Base-by-base conservation (phyloP, 2,888 invertebrate species). In the Thereva unica region DNA sequence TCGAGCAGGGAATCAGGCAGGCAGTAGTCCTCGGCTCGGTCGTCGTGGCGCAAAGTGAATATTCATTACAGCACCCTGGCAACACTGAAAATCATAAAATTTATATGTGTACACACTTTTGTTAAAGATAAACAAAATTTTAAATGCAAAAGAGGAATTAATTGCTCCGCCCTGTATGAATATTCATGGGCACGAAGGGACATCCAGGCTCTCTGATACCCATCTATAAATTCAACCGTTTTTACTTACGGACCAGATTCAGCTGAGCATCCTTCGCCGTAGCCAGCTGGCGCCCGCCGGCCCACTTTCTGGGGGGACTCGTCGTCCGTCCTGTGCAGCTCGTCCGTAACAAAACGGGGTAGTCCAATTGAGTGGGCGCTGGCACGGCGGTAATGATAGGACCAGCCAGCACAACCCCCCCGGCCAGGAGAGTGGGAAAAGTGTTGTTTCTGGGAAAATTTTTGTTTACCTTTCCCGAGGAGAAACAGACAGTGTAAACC, bases 141-240 rank as follows among this genome's bases (percentile, higher is more conserved):
- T 67, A 67, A 67, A 67, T 67, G 67, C 67, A 67, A 61, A 67
- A 67, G 52, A 67, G 61, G 61, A 67, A 67, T 67, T 67, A 67
- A 67, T 67, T 67, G 61, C 56, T 65, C 56, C 67, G 38, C 61
- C 45, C 59, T 49, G 61, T 45, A 67, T 67, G 67, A 67, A 67
- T 67, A 67, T 67, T 67, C 67, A 67, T 67, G 67, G 67, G 67
- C 67, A 67, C 67, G 67, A 61, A 67, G 61, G 67, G 67, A 67
- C 67, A 61, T 67, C 53, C 59, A 45, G 42, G 47, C 54, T 64
- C 47, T 42, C 54, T 61, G 67, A 67, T 67, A 67, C 40, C 53
- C 61, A 67, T 67, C 67, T 67, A 61, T 59, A 67, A 67, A 67
- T 53, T 65, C 55, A 55, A 65, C 55, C 56, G 65, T 64, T 64